phyloP scores from a whole-genome alignment of 1,140 invertebrate species.

The Bombus vancouverensis region DNA sequence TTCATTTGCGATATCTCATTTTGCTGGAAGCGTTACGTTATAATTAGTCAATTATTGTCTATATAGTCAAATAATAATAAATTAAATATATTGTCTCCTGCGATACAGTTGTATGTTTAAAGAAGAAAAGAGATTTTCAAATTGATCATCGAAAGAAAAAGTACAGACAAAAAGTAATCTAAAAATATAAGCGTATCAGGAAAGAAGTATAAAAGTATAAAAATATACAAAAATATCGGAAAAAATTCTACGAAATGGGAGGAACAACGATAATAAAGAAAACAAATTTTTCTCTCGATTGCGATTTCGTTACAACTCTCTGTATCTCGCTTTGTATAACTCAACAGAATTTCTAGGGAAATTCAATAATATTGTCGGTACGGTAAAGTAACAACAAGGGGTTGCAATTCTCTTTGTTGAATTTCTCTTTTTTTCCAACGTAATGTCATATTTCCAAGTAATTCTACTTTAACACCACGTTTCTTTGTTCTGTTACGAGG shows the following conservation, averaged over 20 bases:
- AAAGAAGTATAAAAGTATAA: neutral
- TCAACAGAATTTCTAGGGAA: neutral
- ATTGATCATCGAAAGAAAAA: neutral
- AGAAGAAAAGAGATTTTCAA: neutral
- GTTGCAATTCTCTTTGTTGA: neutral
- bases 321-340: neutral
- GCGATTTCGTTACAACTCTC: neutral
- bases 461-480: slow-evolving; percentile 4
- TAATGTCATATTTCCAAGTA: slow-evolving; percentile 15
- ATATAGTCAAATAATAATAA: too few relatives aligned
- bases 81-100: too few relatives aligned
- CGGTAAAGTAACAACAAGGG: neutral
- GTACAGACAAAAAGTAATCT: too few relatives aligned
- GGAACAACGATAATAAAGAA: neutral
- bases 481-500: slow-evolving; percentile 1
- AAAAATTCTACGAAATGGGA: neutral
- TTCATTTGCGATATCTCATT: slow-evolving; percentile 11
- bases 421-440: neutral
- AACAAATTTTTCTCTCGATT: neutral
- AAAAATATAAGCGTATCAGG: neutral
- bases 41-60: slow-evolving; percentile 3
- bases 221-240: neutral
- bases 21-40: neutral
- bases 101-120: neutral
- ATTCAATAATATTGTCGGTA: neutral